Evolutionary conservation across 2,113 vertebrate genomes (phyloP).

Genomic region (Otis tarda): DNA sequence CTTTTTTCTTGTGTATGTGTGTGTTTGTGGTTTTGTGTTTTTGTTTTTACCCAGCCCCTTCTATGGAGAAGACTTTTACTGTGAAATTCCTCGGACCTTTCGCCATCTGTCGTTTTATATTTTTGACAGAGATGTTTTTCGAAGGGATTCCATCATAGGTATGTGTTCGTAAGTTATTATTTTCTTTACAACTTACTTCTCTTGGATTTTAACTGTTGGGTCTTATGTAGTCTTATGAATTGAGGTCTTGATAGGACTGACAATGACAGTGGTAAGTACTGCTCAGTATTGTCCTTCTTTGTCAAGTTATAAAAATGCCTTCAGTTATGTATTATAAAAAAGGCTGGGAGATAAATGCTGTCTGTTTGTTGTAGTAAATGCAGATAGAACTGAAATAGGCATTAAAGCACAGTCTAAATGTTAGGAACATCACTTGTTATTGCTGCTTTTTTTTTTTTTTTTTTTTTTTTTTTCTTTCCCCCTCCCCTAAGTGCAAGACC

Average conservation of each 20-base stretch:
- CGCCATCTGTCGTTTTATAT: constrained; percentile 97
- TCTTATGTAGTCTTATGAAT: fast-evolving
- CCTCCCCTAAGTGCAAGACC: not conserved
- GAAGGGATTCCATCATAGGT: constrained; percentile 99
- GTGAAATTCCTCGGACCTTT: constrained; percentile 97
- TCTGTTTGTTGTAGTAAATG: not conserved
- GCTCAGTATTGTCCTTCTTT: not conserved
- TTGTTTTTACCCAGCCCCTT: constrained; percentile 84
- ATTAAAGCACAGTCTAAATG: not conserved
- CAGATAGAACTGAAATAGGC: not conserved
- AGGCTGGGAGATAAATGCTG: not conserved
- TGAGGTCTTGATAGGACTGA: not conserved
- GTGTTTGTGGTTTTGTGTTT: not conserved
- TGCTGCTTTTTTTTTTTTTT: not conserved
- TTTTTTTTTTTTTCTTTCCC: too few species aligned
- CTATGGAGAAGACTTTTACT: constrained; percentile 98
- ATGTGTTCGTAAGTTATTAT: constrained; percentile 58
- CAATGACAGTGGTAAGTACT: not conserved
- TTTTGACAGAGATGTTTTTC: constrained; percentile 98
- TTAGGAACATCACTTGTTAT: not conserved
- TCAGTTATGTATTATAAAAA: not conserved
- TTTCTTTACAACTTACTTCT: not conserved
- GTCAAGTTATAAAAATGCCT: not conserved
- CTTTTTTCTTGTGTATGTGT: not conserved
- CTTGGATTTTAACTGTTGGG: not conserved